These are phyloP conservation scores for Vesta saturnalis DNA, from an alignment of 2,888 invertebrate species.

Conservation along the genomic window DNA sequence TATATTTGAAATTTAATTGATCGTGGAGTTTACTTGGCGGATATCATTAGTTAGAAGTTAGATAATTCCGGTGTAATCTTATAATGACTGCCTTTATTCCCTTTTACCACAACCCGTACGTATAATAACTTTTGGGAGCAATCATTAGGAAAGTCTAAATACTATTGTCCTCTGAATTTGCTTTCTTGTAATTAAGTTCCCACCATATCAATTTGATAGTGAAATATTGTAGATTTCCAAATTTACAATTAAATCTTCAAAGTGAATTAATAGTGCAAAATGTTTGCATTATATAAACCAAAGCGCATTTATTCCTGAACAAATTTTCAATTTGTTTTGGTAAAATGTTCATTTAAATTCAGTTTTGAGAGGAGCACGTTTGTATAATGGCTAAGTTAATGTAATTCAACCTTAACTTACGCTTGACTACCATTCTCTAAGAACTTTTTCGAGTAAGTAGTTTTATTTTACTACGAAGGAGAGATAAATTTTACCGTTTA, in stretches of 20 bases:
- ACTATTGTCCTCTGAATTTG: background rate
- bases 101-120: conserved; percentile 9
- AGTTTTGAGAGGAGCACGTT: conserved; percentile 6
- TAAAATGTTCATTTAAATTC: conserved; percentile 13
- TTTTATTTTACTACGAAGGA: conserved; percentile 2
- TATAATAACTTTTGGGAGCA: conserved; percentile 12
- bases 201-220: background rate
- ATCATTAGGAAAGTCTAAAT: conserved; percentile 12
- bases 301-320: background rate
- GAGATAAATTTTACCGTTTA: background rate
- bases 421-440: conserved; percentile 3
- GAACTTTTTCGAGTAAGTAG: conserved; percentile 7
- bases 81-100: conserved; percentile 13
- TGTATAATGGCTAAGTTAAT: conserved; percentile 5
- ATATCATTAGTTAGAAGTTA: conserved; percentile 15
- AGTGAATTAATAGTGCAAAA: background rate
- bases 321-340: conserved; percentile 7
- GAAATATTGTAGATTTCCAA: background rate
- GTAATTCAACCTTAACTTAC: conserved; percentile 2
- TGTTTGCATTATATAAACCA: background rate
- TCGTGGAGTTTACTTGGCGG: conserved; percentile 7
- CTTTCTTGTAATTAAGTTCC: conserved; percentile 11
- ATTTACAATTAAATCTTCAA: background rate
- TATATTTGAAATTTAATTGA: conserved; percentile 10
- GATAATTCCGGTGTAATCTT: conserved; percentile 13